Percentiles rank a stretch among this genome's conserved stretches.
phyloP scores from a whole-genome alignment of 30 jellyfish, hydroid and myxozoan species.

The Hydra vulgaris region DNA sequence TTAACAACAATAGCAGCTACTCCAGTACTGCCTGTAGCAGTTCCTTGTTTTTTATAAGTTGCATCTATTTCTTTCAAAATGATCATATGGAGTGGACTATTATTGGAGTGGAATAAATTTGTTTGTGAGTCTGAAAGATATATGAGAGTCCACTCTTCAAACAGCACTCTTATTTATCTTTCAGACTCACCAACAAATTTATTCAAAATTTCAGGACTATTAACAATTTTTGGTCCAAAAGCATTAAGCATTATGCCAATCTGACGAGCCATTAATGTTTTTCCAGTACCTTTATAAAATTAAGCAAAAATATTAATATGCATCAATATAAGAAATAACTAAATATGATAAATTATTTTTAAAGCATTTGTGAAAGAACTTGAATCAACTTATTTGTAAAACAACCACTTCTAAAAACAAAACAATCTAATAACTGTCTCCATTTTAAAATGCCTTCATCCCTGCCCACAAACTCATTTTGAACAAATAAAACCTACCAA shows the following conservation, averaged over 20 bases:
- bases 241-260: conserved; percentile 95
- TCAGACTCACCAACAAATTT: conserved; percentile 99
- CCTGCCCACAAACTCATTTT: too few species aligned
- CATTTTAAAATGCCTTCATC: too few species aligned
- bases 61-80: conserved; percentile 98
- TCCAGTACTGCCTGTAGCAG: conserved; percentile 90
- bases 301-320: too few species aligned
- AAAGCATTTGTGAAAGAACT: too few species aligned
- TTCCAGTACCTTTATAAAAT: conserved; percentile 39
- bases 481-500: too few species aligned
- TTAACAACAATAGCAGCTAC: conserved; percentile 98
- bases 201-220: conserved; percentile 98
- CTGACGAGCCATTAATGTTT: conserved; percentile 93
- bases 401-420: too few species aligned
- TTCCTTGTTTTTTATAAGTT: conserved; percentile 88
- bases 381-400: too few species aligned
- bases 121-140: conserved; percentile 69
- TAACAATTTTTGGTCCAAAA: conserved; percentile 90
- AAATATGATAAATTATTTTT: too few species aligned
- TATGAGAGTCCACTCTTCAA: too few species aligned
- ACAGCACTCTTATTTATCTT: conserved; percentile 72
- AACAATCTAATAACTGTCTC: too few species aligned
- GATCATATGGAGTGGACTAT: conserved; percentile 93
- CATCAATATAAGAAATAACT: too few species aligned
- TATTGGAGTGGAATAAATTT: conserved; percentile 51